Percentiles rank a stretch among this genome's conserved stretches.
These are phyloP conservation scores for Lathronympha strigana DNA, from an alignment of 2,888 invertebrate genomes.

Conservation along the genomic window DNA sequence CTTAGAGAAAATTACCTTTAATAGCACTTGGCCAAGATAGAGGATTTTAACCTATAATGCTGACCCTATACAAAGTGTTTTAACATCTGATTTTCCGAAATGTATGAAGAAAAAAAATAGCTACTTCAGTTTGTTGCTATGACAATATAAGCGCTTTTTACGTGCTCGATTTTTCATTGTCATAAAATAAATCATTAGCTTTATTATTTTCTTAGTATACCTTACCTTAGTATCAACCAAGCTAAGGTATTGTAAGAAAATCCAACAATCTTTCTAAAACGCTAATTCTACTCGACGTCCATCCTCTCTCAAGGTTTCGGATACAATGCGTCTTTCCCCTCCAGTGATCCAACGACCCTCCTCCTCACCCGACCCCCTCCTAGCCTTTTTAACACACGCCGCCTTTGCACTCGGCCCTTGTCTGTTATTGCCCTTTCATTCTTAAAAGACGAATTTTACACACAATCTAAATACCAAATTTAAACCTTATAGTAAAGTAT, in stretches of 20 bases:
- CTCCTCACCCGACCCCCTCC: conserved; percentile 49
- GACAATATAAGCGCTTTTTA: no score
- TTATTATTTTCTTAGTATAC: no score
- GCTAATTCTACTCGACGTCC: conserved; percentile 53
- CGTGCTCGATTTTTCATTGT: no score
- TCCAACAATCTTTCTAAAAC: conserved; percentile 44
- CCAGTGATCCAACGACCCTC: conserved; percentile 53
- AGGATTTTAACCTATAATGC: no score
- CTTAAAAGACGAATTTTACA: conserved; percentile 67
- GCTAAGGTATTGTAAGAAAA: background rate
- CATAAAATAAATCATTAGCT: no score
- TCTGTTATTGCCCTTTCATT: conserved; percentile 59
- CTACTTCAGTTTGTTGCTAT: no score
- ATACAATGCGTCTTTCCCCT: conserved; percentile 67
- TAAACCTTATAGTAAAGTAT: conserved; percentile 45
- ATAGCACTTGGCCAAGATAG: no score
- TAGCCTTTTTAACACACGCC: conserved; percentile 71
- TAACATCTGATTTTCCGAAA: no score
- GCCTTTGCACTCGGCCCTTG: conserved; percentile 62
- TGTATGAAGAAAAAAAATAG: no score
- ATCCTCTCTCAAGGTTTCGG: conserved; percentile 47
- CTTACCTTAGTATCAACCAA: no score
- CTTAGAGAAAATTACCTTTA: no score
- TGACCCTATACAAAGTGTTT: no score
- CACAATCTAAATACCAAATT: conserved; percentile 45